Conservation (phyloP, 2,888 invertebrate genomes). For the Anorthoa munda region DNA sequence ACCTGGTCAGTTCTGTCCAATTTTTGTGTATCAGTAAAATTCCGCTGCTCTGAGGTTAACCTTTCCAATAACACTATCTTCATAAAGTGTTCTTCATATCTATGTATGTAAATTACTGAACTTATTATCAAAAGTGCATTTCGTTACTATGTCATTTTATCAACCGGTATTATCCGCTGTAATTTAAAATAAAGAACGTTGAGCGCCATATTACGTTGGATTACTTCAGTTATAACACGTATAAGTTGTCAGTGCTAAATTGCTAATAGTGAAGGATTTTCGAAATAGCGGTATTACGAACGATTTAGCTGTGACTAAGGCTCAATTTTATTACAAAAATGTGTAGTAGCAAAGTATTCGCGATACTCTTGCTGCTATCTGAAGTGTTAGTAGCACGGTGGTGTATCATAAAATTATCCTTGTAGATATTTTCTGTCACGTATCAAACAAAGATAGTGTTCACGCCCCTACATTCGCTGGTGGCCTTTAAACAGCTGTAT, state of each 20-base stretch:
- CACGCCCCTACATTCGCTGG: slow-evolving; percentile 41
- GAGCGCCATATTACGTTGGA: slow-evolving; percentile 33
- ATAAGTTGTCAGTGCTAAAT: slow-evolving; percentile 11
- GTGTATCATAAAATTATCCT: slow-evolving; percentile 23
- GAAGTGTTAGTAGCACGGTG: slow-evolving; percentile 17
- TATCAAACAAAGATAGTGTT: slow-evolving; percentile 47
- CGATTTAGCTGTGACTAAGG: neutral
- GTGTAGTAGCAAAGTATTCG: neutral
- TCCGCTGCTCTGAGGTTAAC: slow-evolving; percentile 19
- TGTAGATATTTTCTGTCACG: slow-evolving; percentile 30
- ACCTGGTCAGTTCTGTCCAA: neutral
- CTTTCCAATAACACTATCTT: slow-evolving; percentile 39
- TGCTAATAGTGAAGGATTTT: slow-evolving; percentile 26
- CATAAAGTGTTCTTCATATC: slow-evolving; percentile 11
- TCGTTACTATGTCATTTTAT: slow-evolving; percentile 37
- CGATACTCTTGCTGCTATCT: slow-evolving; percentile 17
- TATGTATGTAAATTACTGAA: slow-evolving; percentile 24
- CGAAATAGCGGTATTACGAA: slow-evolving; percentile 6
- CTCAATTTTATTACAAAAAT: slow-evolving; percentile 1
- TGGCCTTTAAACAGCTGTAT: slow-evolving; percentile 67
- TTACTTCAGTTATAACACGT: slow-evolving; percentile 37
- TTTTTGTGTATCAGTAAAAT: slow-evolving; percentile 27
- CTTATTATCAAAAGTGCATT: slow-evolving; percentile 27
- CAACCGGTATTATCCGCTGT: slow-evolving; percentile 20
- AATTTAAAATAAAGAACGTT: slow-evolving; percentile 20